Evolutionary conservation across 2,113 vertebrate species (phyloP).

Genomic region (Sylvietta virens): DNA sequence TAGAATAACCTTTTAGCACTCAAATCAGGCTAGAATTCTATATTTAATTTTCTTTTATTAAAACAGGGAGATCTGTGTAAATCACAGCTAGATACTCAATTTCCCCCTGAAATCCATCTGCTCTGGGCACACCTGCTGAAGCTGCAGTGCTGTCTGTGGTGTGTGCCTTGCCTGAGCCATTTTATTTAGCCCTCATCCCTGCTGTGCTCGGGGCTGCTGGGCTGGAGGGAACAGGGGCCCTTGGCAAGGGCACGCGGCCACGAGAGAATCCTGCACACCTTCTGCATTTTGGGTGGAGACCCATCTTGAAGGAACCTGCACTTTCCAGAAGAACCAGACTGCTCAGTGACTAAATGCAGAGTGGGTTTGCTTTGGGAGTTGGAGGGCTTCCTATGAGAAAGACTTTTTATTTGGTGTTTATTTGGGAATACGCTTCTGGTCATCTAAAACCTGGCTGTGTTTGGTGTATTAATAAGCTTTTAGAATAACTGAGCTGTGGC

Average conservation of each 20-base stretch:
- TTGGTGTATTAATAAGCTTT: neutral
- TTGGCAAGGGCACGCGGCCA: neutral
- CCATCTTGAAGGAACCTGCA: neutral
- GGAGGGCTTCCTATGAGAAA: neutral
- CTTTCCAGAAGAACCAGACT: neutral
- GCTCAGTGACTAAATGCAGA: neutral
- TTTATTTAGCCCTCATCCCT: neutral
- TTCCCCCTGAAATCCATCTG: neutral
- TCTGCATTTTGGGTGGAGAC: neutral
- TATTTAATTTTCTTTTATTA: neutral
- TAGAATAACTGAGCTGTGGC: neutral
- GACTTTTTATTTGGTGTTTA: neutral
- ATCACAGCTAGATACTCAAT: neutral
- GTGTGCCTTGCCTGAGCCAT: neutral
- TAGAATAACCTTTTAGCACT: neutral
- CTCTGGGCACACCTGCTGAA: neutral
- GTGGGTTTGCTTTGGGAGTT: neutral
- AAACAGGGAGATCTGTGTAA: neutral
- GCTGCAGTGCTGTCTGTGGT: neutral
- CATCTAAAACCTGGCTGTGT: neutral
- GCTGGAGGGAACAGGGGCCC: neutral
- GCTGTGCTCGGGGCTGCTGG: neutral
- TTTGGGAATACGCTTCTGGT: neutral
- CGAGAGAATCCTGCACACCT: accelerated
- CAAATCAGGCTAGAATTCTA: neutral